A percentile compares a stretch with the other conserved stretches of the same genome.
Evolutionary conservation across 1,140 invertebrate genomes (phyloP).

Genomic region (Papilio xuthus): DNA sequence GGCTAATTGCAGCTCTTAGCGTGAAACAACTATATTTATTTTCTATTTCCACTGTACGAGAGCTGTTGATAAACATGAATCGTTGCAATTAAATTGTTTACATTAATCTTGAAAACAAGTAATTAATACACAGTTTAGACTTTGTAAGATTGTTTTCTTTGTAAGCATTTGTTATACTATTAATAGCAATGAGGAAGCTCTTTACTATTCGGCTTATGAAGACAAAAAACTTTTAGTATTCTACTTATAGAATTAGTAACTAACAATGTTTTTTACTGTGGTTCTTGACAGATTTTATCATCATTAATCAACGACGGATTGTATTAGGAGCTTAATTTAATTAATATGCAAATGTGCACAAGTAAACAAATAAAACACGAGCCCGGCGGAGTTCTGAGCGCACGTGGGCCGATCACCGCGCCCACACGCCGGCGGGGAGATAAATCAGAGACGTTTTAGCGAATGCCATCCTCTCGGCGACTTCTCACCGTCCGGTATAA

Average conservation of each 20-base stretch:
- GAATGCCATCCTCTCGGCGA: constrained; percentile 51
- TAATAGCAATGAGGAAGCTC: background rate
- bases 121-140: constrained; percentile 4
- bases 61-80: constrained; percentile 17
- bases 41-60: constrained; percentile 3
- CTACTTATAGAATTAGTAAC: background rate
- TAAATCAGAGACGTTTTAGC: constrained; percentile 58
- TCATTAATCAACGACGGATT: constrained; percentile 33
- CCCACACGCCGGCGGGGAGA: constrained; percentile 52
- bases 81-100: constrained; percentile 1
- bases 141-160: background rate
- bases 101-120: constrained; percentile 8
- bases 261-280: constrained; percentile 10
- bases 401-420: constrained; percentile 63
- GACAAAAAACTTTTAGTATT: background rate
- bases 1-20: constrained; percentile 44
- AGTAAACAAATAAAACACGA: constrained; percentile 54
- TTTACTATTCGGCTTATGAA: background rate
- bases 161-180: background rate
- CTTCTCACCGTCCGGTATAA: constrained; percentile 6
- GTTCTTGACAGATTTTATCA: constrained; percentile 19
- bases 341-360: constrained; percentile 60
- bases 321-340: constrained; percentile 49
- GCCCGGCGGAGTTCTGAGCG: constrained; percentile 43
- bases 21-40: constrained; percentile 40